Evolutionary conservation across 2,888 invertebrate genomes (phyloP), one percentile per base, ranked within the genome.

Genomic region (Therioaphis trifolii): DNA sequence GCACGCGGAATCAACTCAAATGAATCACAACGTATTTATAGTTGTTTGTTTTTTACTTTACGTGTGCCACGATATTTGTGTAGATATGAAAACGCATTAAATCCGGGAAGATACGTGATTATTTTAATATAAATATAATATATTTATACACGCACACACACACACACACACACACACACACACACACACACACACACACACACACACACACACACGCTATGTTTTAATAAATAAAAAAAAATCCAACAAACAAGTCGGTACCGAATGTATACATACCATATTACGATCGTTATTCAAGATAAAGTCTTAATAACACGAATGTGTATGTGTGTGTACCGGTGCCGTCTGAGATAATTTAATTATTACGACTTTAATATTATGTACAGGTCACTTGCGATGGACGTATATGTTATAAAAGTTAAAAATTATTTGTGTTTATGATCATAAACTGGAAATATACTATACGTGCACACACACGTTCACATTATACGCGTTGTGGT

Each of bases 371-470:
- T n/a, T 68, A 43, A 43, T 68, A 40, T 63, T 29, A 35, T 63
- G 18, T 21, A 40, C 68, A 40, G 29, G 27, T 63, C 29, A 29
- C 63, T 27, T 11, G 18, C 29, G 14, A 24, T n/a, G n/a, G 21
- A 43, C 15, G 7, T 0, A n/a, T n/a, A 40, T 40, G 15, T 12
- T 27, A 49, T 18, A 49, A 49, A 46, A 24, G 46, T 69, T 46
- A 7, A 24, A 24, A 49, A 49, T 71, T 49, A 49, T 71, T 49
- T 49, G 46, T 49, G 49, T 27, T 7, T 1, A 40, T 43, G 46
- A 71, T 71, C 49, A 15, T 71, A 71, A 71, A 71, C 71, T 27
- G 18, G n/a, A 49, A n/a, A n/a, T n/a, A n/a, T n/a, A n/a, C n/a
- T n/a, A n/a, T n/a, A n/a, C n/a, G n/a, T n/a, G n/a, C n/a, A n/a